Evolutionary conservation across 2,113 vertebrate species (phyloP).

Genomic region (Smithornis capensis): DNA sequence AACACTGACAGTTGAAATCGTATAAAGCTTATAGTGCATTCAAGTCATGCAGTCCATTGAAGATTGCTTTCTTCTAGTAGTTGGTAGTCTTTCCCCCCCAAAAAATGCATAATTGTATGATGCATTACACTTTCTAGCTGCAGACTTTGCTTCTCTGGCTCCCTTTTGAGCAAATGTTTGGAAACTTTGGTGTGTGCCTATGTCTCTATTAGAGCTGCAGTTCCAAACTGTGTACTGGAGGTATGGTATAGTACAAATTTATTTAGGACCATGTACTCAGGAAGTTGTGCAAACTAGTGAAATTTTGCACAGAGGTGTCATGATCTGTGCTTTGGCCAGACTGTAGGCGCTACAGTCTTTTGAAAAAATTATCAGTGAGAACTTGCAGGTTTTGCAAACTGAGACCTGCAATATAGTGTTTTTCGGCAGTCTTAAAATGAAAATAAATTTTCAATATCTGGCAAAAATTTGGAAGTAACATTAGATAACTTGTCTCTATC

Average conservation of each 20-base stretch:
- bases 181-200: slow-evolving; percentile 43
- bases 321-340: not conserved
- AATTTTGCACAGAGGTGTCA: not conserved
- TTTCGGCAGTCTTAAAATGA: slow-evolving; percentile 52
- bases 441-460: slow-evolving; percentile 69
- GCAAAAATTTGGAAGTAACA: slow-evolving; percentile 60
- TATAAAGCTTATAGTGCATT: not conserved
- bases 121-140: not conserved
- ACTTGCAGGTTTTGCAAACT: slow-evolving; percentile 18
- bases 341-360: not conserved
- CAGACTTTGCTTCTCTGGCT: slow-evolving; percentile 29
- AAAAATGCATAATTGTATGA: not conserved
- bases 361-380: not conserved
- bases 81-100: not conserved
- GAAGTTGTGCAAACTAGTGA: slow-evolving; percentile 24
- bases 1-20: not conserved
- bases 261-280: not conserved
- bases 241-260: not conserved
- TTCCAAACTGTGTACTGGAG: slow-evolving; percentile 23
- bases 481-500: slow-evolving; percentile 52
- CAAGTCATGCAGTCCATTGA: not conserved
- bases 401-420: slow-evolving; percentile 36
- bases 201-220: slow-evolving; percentile 27
- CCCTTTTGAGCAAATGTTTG: slow-evolving; percentile 64
- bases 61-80: not conserved